These are phyloP conservation scores for Onychomys leucogaster DNA, from an alignment of 2,797 vertebrate genomes.

Conservation along the genomic window DNA sequence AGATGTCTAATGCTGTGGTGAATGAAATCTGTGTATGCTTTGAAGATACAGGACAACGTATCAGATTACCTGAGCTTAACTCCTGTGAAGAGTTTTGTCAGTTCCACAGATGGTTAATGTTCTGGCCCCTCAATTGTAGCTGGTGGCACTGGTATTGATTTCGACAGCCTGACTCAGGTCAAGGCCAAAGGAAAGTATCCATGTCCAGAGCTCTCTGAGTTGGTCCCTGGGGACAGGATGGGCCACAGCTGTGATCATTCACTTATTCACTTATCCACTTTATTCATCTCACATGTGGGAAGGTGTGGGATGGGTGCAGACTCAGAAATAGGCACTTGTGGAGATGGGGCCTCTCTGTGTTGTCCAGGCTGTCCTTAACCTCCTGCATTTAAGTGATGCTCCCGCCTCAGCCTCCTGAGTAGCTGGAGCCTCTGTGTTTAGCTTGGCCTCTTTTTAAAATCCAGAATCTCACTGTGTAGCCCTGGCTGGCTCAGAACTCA, in stretches of 20 bases:
- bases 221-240: background rate
- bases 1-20: slow-evolving; percentile 35
- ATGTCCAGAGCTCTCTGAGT: background rate
- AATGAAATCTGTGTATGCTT: background rate
- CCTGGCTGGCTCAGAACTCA: background rate
- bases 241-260: background rate
- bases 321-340: background rate
- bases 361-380: background rate
- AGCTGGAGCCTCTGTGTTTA: background rate
- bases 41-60: background rate
- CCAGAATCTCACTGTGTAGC: background rate
- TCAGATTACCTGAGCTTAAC: background rate
- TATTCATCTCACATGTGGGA: background rate
- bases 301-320: background rate
- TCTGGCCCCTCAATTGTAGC: background rate
- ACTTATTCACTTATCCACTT: background rate
- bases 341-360: background rate
- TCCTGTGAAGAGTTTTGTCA: background rate
- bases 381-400: too few relatives aligned
- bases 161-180: background rate
- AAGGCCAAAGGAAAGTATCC: background rate
- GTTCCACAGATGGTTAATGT: background rate
- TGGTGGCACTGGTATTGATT: background rate
- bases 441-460: background rate
- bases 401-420: background rate